These are phyloP conservation scores for Jordanella pulchra DNA, from an alignment of 2,797 vertebrate genomes.

Conservation along the genomic window DNA sequence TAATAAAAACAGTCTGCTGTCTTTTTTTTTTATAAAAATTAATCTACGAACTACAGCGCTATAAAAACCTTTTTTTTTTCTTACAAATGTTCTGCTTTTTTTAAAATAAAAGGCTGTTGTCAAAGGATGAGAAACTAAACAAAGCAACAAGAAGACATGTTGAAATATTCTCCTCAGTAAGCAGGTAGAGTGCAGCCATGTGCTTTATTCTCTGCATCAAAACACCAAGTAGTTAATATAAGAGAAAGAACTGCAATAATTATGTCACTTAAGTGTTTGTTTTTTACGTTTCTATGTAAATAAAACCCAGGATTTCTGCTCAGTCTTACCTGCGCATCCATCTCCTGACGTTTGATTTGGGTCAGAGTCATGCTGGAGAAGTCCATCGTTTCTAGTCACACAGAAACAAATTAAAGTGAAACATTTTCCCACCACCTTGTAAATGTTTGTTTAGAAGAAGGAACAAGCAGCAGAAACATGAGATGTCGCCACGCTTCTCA, in stretches of 20 bases:
- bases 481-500: slow-evolving; percentile 47
- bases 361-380: slow-evolving; percentile 96
- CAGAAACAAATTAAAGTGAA: not conserved
- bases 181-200: too few relatives aligned
- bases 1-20: not conserved
- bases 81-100: not conserved
- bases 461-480: not conserved
- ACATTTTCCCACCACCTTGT: not conserved
- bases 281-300: not conserved
- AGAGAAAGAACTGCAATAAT: not conserved
- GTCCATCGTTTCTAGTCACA: slow-evolving; percentile 89
- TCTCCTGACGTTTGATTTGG: slow-evolving; percentile 97
- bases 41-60: not conserved
- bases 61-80: not conserved
- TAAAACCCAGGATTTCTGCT: not conserved
- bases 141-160: too few relatives aligned
- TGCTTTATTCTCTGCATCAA: not conserved
- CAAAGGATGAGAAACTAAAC: not conserved
- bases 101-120: not conserved
- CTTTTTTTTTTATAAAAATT: not conserved
- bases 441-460: not conserved
- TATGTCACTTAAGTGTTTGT: not conserved
- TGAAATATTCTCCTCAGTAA: too few relatives aligned
- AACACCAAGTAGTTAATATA: not conserved
- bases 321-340: slow-evolving; percentile 91